Evolutionary conservation across 1,140 invertebrate genomes (phyloP), one percentile per base, ranked within the genome.

Genomic region (Macrobrachium nipponense): DNA sequence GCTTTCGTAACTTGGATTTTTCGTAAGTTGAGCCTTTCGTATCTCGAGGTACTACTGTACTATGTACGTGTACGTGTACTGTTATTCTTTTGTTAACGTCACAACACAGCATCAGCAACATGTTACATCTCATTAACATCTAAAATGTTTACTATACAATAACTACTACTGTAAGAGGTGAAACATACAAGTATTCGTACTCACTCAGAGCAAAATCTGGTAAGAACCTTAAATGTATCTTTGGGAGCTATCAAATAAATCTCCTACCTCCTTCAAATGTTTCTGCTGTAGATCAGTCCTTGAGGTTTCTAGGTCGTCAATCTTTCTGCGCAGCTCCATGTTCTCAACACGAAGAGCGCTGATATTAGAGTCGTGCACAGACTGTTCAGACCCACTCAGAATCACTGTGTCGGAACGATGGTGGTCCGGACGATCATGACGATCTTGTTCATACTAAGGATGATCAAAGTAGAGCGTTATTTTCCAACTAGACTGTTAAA

Each of bases 251-350:
- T 23, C 59, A n/a, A 36, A 12, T n/a, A 11, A 27, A 5, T 18
- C 8, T 60, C 77, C 23, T n/a, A 86, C 88, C 82, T 89, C 88
- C 70, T 87, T 81, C 23, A 89, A 43, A 72, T 89, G 88, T 61
- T 89, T 89, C 64, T 89, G 88, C 72, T 87, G 85, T 78, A 87
- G 75, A 61, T 84, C 81, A 20, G 88, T 85, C 58, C 85, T 87
- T 17, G 80, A 59, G 12, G 84, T 87, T 73, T 89, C 88, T 7
- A 89, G 27, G 20, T 89, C 84, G 27, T 89, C 88, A 60, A 89
- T 84, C 73, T 83, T 87, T 10, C 88, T 59, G n/a, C 88, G 61
- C 17, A 89, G 58, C 20, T 89, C 88, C 51, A 89, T 80, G 64
- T 89, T 89, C 62, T 89, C 88, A 66, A 89, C 81, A 43, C 88